phyloP scores from a whole-genome alignment of 2,797 vertebrate genomes.

The Moxostoma hubbsi region DNA sequence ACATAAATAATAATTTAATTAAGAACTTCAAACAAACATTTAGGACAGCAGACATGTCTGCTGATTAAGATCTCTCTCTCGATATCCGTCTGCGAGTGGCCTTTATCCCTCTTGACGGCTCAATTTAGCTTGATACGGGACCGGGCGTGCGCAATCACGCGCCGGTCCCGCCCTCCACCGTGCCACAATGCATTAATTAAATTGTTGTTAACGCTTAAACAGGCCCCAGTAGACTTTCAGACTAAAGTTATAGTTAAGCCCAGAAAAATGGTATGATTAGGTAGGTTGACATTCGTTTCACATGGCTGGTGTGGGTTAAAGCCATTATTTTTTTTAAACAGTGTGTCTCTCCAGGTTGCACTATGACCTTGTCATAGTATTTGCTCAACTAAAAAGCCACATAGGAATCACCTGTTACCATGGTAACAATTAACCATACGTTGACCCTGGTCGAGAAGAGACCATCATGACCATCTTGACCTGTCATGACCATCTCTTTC shows the following conservation, averaged over 20 bases:
- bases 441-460: not conserved
- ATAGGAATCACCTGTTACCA: not conserved
- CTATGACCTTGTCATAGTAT: not conserved
- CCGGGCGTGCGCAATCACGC: too few relatives aligned
- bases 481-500: not conserved
- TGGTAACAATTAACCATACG: constrained; percentile 7
- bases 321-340: not conserved
- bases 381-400: constrained; percentile 17
- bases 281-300: not conserved
- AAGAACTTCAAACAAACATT: too few relatives aligned
- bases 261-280: not conserved
- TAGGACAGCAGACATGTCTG: too few relatives aligned
- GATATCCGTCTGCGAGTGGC: too few relatives aligned
- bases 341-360: not conserved
- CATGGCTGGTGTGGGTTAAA: not conserved
- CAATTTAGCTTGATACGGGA: too few relatives aligned
- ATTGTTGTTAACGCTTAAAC: constrained; percentile 14
- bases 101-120: too few relatives aligned
- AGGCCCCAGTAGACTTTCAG: constrained; percentile 11
- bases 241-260: constrained; percentile 1
- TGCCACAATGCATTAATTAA: constrained; percentile 25
- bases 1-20: too few relatives aligned
- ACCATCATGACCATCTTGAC: too few relatives aligned
- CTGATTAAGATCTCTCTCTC: too few relatives aligned
- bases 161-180: too few relatives aligned